Base-by-base conservation (phyloP, 2,888 invertebrate genomes). In the Drosophila trichaetosa region DNA sequence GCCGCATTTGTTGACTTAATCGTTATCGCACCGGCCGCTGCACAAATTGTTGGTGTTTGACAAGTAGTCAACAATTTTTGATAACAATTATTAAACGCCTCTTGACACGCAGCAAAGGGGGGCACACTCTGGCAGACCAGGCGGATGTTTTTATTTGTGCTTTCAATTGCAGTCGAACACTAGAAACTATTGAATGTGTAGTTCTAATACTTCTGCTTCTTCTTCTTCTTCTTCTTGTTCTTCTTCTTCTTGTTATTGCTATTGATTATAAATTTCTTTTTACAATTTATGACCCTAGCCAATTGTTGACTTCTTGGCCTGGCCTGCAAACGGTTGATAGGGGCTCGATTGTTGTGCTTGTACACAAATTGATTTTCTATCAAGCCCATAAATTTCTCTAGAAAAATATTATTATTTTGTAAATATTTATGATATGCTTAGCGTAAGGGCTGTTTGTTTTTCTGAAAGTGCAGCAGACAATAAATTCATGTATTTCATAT, bases 31-130 rank as follows among this genome's bases (percentile, higher is more conserved):
- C 46, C n/a, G 60, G 64, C 62, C 76, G 73, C 60, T 79, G 83
- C 87, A 84, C 87, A 87, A 86, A 87, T 88, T 83, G 86, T 88
- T 74, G 75, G 69, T 87, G 89, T 88, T 88, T 87, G 87, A 87
- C 87, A 87, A 87, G 84, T 87, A 88, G 87, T 87, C 87, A 82
- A 84, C 82, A 76, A 72, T 70, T 82, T 75, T 82, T 86, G 86
- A 88, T 88, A 87, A 87, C 77, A 79, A 84, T 77, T 87, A 79
- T 73, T 68, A 69, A 70, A 68, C 49, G 70, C 70, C 69, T 61
- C 70, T 74, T 74, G 67, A 70, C 78, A 67, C 59, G 74, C 78
- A 65, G 27, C n/a, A 33, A 4, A 33, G 5, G 13, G 51, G 51
- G 13, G 29, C 11, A 24, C 11, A 21, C 21, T 13, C 1, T 40